A percentile compares a stretch with the other conserved stretches of the same genome.
Conservation (phyloP, 1,140 invertebrate species). For the Lethrus apterus region DNA sequence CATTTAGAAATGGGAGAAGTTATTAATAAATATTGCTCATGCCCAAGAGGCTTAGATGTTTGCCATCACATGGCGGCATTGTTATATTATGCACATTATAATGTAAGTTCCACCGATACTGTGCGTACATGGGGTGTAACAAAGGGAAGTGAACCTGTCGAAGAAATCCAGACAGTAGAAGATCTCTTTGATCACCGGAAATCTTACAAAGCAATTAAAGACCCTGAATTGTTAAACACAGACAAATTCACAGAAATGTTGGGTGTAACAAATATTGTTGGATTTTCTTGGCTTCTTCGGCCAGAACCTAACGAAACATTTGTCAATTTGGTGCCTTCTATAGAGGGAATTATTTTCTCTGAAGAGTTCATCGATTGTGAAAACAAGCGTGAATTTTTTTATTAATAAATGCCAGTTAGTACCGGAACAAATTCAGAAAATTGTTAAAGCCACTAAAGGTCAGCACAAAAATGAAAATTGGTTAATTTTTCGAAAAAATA, state of each 20-base stretch:
- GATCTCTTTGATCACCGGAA: not conserved
- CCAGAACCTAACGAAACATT: not conserved
- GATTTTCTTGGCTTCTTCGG: constrained; percentile 6
- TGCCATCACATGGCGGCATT: constrained; percentile 10
- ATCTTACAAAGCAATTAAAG: not conserved
- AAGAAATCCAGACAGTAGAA: not conserved
- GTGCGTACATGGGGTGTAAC: not conserved
- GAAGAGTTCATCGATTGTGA: not conserved
- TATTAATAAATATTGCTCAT: not conserved
- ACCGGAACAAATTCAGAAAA: not conserved
- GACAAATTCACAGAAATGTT: not conserved
- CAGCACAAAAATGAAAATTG: constrained; percentile 17
- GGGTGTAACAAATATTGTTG: not conserved
- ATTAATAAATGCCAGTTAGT: not conserved
- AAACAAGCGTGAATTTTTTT: constrained; percentile 5
- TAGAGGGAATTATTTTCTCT: constrained; percentile 6
- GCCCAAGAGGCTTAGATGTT: constrained; percentile 8
- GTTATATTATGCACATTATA: constrained; percentile 8
- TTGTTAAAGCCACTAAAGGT: constrained; percentile 11
- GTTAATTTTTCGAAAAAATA: constrained; percentile 13
- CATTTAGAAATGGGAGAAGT: constrained; percentile 2
- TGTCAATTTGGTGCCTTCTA: not conserved
- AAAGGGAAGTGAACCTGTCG: not conserved
- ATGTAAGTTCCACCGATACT: constrained; percentile 3
- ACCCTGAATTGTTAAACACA: not conserved